These are phyloP conservation scores for Luscinia luscinia DNA, from an alignment of 2,797 vertebrate species.

Conservation along the genomic window DNA sequence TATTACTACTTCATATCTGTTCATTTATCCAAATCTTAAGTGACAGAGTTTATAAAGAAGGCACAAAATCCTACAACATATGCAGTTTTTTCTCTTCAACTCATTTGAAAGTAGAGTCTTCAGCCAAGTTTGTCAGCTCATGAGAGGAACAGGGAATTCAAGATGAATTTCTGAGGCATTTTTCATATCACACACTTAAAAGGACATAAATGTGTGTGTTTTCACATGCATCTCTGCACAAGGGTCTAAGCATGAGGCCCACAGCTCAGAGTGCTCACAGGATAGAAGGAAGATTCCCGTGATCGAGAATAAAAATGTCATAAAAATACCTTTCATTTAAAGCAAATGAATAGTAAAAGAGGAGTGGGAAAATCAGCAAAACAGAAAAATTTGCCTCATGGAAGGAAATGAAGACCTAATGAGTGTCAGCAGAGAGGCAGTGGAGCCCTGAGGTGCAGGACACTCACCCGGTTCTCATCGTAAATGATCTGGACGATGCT, in stretches of 20 bases:
- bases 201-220: neutral
- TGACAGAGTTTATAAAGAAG: neutral
- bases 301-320: neutral
- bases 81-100: neutral
- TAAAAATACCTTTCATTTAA: neutral
- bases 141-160: neutral
- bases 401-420: neutral
- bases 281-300: fast-evolving
- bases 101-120: neutral
- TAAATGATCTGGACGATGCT: constrained; percentile 99
- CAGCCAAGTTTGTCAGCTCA: neutral
- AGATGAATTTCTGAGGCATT: neutral
- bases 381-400: neutral
- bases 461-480: constrained; percentile 94
- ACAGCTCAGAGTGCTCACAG: neutral
- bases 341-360: neutral
- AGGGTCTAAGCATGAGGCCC: neutral
- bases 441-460: neutral
- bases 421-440: neutral
- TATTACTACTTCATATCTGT: neutral
- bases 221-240: neutral
- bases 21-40: neutral
- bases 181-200: neutral
- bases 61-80: neutral
- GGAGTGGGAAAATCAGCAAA: neutral